Base-by-base conservation (phyloP, 1,140 invertebrate species). In the Pteromalus puparum region DNA sequence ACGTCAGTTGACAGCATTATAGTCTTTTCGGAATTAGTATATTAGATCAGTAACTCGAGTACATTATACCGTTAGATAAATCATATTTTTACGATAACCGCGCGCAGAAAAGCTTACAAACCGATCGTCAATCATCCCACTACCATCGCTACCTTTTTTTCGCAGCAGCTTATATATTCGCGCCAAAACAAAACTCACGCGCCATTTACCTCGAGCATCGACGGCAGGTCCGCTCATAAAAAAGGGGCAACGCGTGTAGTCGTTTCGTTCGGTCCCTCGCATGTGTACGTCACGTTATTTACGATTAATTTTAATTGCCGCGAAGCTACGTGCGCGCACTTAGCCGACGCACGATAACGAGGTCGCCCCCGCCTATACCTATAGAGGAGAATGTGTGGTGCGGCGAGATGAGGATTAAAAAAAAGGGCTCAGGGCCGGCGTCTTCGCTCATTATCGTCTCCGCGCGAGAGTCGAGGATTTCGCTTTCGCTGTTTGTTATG, bases 271-370 rank as follows among this genome's bases (percentile, higher is more conserved):
- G 30, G 53, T n/a, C 7, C 6, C 61, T 12, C 26, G 18, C n/a
- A 28, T 1, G 34, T n/a, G 15, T 3, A 30, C 73, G 67, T 13
- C 18, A 61, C 12, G 77, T 21, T 67, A 46, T 79, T 79, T 65
- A 67, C 68, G 74, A 79, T 84, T 79, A 84, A 84, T 84, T 78
- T 84, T 84, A 84, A 84, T 84, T 79, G 82, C 42, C 82, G 76
- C 28, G 75, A 72, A 18, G 67, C 74, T 70, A 67, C 81, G 30
- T 65, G 30, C 21, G 48, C 42, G 81, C 42, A 13, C 15, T 76
- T 48, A 53, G 68, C 48, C n/a, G 26, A 26, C 24, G 24, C 28
- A 67, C 81, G 76, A 74, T 79, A 84, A 84, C 67, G 82, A 84
- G 76, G 76, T 74, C 82, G 82, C 61, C 34, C 76, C 53, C 53